Base-by-base conservation (phyloP, 2,797 vertebrate species). In the Syncerus caffer region DNA sequence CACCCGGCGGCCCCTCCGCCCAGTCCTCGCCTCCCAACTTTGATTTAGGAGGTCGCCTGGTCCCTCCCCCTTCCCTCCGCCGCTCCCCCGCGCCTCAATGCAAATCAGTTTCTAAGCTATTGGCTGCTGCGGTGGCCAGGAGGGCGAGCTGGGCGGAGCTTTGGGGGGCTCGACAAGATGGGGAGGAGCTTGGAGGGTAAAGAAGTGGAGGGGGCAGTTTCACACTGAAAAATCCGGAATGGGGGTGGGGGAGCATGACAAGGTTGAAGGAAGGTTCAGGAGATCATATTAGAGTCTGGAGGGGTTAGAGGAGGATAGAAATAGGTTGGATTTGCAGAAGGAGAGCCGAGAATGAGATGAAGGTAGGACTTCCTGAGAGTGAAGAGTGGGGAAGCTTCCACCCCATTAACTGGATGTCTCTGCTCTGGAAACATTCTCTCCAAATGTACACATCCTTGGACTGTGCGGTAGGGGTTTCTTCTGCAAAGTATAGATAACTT, bases 11-110 rank as follows among this genome's bases (percentile, higher is more conserved):
- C 97, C 98, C 97, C 97, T 97, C 96, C 97, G 85, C 98, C 98
- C 95, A 96, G 97, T 97, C 96, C 97, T 93, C 55, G 97, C 95
- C 90, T 78, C 97, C 96, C 88, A 98, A 98, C 97, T 98, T 98
- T 98, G 97, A 98, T 98, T 97, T 97, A 97, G 89, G 97, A 97
- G 97, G 97, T 96, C 82, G 95, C 76, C 92, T 93, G 95, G 90
- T 95, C 93, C 97, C 97, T 85, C 97, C 98, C 93, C 79, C 50
- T 91, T 45, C 31, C 74, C 86, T 95, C 93, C 58, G 55, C 88
- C 3, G 87, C 85, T 85, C 97, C 97, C 71, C 97, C 1, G 57
- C 57, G 53, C 80, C 45, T n/a, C 94, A 93, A 97, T 98, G 98
- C 96, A 97, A 98, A 98, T 96, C 3, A 62, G 58, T 4, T 53